Evolutionary conservation across 2,888 invertebrate genomes (phyloP), one percentile per base, ranked within the genome.

Genomic region (Lasioglossum lativentre): DNA sequence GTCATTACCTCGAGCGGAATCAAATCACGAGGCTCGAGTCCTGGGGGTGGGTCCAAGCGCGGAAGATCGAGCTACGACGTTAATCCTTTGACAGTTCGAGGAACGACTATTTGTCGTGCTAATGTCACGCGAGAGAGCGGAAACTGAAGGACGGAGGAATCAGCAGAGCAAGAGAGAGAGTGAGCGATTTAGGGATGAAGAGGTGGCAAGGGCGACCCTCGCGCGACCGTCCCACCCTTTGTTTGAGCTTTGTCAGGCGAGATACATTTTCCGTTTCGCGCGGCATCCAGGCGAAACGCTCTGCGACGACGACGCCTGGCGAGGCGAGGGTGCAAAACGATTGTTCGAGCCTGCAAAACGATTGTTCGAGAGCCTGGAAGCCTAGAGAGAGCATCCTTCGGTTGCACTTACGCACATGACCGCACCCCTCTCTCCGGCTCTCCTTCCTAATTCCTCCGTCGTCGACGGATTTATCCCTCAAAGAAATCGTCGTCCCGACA

Each of bases 251-350:
- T 88, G 93, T 92, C 93, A 92, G 90, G 92, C 93, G 92, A 92
- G 93, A 93, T 93, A 93, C 94, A 93, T 94, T 93, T 94, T 91
- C 92, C 91, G 92, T 92, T 94, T 91, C 92, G 88, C 93, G 86
- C 93, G 34, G 66, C 66, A 34, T 66, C 66, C 34, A 66, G 66
- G 66, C 66, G 63, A 63, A 63, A 63, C 63, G 30, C 30, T 34
- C 34, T 6, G 30, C 30, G 27, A 59, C 59, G 27, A 59, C 59
- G 59, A 30, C 27, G 59, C 30, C 16, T 2, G 16, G 63, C 80
- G 86, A 91, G 16, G 63, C 80, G 86, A 91, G 92, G 92, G 92
- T 92, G 93, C 90, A 88, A 92, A 90, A 91, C 92, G 92, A 93
- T 93, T 93, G 93, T 93, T 92, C 92, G 90, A 84, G 75, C 56